phyloP scores from a whole-genome alignment of 2,113 vertebrate genomes.

The Brachyistius frenatus region DNA sequence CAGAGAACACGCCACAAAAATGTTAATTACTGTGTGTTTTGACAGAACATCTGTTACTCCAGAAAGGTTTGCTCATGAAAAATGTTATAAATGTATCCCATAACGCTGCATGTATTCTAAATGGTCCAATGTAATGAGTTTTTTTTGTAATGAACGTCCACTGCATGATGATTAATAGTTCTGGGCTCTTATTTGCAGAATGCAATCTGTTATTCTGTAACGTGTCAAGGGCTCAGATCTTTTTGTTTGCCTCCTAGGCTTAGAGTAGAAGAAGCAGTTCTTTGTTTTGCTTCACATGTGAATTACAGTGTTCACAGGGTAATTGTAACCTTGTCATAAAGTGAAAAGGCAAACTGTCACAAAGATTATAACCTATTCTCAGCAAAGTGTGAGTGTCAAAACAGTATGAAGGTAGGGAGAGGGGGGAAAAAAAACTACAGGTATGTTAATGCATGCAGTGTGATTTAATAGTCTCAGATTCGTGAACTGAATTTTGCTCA shows the following conservation, averaged over 20 bases:
- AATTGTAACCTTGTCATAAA: conserved; percentile 46
- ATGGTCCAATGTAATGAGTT: conserved; percentile 68
- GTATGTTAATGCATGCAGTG: conserved; percentile 47
- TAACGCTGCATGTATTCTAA: conserved; percentile 47
- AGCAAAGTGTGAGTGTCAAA: conserved; percentile 42
- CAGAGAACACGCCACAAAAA: conserved; percentile 23
- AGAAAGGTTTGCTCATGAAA: conserved; percentile 55
- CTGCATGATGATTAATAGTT: conserved; percentile 68
- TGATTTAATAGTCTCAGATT: conserved; percentile 22
- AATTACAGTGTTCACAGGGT: conserved; percentile 57
- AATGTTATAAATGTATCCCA: conserved; percentile 63
- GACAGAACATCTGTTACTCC: conserved; percentile 67
- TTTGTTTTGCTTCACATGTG: conserved; percentile 59
- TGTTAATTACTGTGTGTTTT: conserved; percentile 62
- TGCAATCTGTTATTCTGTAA: conserved; percentile 71
- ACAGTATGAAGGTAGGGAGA: conserved; percentile 13
- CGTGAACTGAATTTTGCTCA: conserved; percentile 1
- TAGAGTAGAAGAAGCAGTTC: conserved; percentile 17
- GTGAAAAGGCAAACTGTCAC: conserved; percentile 50
- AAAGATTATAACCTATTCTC: conserved; percentile 47
- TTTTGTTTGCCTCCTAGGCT: conserved; percentile 28
- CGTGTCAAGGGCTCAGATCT: conserved; percentile 35
- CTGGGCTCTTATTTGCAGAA: conserved; percentile 54
- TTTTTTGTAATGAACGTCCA: conserved; percentile 66
- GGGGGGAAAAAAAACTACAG: conserved; percentile 25